Conservation (phyloP, 2,797 vertebrate species). For the Pempheris klunzingeri region DNA sequence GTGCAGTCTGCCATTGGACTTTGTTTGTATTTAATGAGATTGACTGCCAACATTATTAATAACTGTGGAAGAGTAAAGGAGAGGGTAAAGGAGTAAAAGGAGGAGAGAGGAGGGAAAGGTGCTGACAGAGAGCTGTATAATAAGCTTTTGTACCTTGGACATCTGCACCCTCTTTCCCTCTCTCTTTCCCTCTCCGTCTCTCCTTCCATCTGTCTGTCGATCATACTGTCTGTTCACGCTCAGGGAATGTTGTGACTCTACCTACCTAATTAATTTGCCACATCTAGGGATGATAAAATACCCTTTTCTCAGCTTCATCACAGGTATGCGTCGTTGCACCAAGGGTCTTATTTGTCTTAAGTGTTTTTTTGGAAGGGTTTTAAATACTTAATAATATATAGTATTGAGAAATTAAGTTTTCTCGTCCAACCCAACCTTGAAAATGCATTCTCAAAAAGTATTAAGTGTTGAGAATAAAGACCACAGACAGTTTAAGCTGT, state of each 20-base stretch:
- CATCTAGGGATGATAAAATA: background rate
- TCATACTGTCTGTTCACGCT: conserved; percentile 14
- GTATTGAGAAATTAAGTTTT: conserved; percentile 13
- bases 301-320: background rate
- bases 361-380: background rate
- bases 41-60: conserved; percentile 80
- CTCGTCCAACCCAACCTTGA: conserved; percentile 36
- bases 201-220: background rate
- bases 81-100: conserved; percentile 66
- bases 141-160: conserved; percentile 69
- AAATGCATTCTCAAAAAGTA: conserved; percentile 41
- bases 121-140: conserved; percentile 77
- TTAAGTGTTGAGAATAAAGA: conserved; percentile 22
- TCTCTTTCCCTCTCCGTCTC: background rate
- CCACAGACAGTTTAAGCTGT: conserved; percentile 44
- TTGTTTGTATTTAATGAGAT: conserved; percentile 78
- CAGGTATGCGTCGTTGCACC: background rate
- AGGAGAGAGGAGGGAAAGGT: conserved; percentile 58
- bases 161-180: conserved; percentile 25
- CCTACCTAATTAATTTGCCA: conserved; percentile 36
- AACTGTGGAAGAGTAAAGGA: conserved; percentile 68
- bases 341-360: background rate
- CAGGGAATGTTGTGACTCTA: conserved; percentile 32
- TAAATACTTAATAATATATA: background rate
- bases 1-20: conserved; percentile 45